Evolutionary conservation across 2,888 invertebrate species (phyloP).

Genomic region (Drosophila merina): DNA sequence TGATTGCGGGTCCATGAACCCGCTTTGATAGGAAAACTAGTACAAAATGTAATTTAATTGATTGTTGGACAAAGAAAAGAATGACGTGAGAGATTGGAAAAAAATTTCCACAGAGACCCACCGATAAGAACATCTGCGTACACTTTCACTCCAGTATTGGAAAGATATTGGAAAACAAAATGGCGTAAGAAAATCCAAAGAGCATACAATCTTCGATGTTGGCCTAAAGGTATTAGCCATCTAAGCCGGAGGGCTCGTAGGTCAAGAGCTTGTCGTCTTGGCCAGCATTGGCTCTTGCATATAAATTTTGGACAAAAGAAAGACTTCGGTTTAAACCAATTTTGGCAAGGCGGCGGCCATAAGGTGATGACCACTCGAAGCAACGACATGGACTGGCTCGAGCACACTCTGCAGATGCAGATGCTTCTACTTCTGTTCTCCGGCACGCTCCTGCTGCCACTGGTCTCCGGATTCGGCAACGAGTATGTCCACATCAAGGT

Average conservation of each 20-base stretch:
- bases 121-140: not conserved
- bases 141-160: not conserved
- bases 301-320: slow-evolving; percentile 71
- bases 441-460: slow-evolving; percentile 17
- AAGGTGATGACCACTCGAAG: slow-evolving; percentile 46
- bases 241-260: slow-evolving; percentile 37
- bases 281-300: slow-evolving; percentile 54
- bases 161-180: not conserved
- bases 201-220: slow-evolving; percentile 25
- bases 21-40: not conserved
- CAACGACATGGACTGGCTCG: slow-evolving; percentile 20
- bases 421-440: slow-evolving; percentile 8
- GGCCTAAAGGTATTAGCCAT: not conserved
- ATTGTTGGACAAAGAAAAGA: not conserved
- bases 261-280: slow-evolving; percentile 49
- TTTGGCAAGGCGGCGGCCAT: slow-evolving; percentile 63
- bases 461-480: slow-evolving; percentile 61
- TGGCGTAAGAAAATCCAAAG: slow-evolving; percentile 23
- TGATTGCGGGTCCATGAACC: not conserved
- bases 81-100: not conserved
- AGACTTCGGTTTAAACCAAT: slow-evolving; percentile 74
- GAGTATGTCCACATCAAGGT: slow-evolving; percentile 79
- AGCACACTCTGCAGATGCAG: slow-evolving; percentile 4
- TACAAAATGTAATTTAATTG: not conserved
- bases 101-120: not conserved